phyloP scores from a whole-genome alignment of 2,888 invertebrate species.

The Drosophila anceps region DNA sequence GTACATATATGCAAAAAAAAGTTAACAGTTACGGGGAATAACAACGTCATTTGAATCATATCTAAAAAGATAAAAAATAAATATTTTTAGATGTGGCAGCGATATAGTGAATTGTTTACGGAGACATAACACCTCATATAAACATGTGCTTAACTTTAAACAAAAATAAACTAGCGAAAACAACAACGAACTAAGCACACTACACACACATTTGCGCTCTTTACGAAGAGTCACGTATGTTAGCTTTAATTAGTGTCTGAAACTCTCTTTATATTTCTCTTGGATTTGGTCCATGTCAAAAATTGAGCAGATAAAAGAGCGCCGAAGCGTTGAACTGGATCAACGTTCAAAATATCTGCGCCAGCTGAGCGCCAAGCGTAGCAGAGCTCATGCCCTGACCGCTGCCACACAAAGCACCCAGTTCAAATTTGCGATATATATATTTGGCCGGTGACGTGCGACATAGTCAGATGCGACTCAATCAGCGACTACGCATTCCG shows the following conservation, averaged over 20 bases:
- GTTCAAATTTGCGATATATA: too few species aligned
- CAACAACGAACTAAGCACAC: not conserved
- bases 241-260: slow-evolving; percentile 2
- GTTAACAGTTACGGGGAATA: slow-evolving; percentile 9
- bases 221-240: slow-evolving; percentile 28
- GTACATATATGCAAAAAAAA: not conserved
- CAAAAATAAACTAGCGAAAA: slow-evolving; percentile 28
- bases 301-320: not conserved
- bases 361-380: not conserved
- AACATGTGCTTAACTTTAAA: slow-evolving; percentile 41
- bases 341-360: not conserved
- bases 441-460: not conserved
- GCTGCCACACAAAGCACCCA: not conserved
- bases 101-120: slow-evolving; percentile 32
- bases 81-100: not conserved
- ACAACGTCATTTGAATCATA: slow-evolving; percentile 20
- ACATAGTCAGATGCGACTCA: slow-evolving; percentile 42
- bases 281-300: not conserved
- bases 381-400: too few species aligned
- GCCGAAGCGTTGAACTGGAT: too few species aligned
- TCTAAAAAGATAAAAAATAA: slow-evolving; percentile 11
- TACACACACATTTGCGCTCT: slow-evolving; percentile 25
- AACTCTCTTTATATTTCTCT: slow-evolving; percentile 43
- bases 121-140: slow-evolving; percentile 28
- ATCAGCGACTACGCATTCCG: not conserved